Percentiles rank a stretch among this genome's conserved stretches.
Evolutionary conservation across 2,113 vertebrate genomes (phyloP).

Genomic region (Erpornis zantholeuca): DNA sequence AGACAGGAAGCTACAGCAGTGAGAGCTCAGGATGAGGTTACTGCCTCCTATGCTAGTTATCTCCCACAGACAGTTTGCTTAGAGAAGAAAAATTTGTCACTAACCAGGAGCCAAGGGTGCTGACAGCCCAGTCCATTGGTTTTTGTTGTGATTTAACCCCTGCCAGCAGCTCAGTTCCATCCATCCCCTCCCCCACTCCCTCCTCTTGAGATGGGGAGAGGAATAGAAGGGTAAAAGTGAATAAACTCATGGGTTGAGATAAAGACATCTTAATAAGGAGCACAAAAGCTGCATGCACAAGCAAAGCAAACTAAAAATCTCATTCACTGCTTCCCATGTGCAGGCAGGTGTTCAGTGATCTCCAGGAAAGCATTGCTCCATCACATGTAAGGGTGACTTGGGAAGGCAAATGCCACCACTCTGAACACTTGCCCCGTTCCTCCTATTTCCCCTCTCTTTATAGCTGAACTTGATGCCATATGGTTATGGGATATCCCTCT

Average conservation of each 20-base stretch:
- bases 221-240: not conserved
- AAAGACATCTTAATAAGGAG: not conserved
- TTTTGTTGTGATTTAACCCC: not conserved
- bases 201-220: not conserved
- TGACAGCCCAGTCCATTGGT: not conserved
- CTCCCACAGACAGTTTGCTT: not conserved
- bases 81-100: not conserved
- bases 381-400: not conserved
- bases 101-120: not conserved
- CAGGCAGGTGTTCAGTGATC: not conserved
- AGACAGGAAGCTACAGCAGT: not conserved
- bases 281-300: not conserved
- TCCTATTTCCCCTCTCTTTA: not conserved
- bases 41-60: not conserved
- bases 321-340: not conserved
- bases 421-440: not conserved
- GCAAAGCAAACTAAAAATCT: not conserved
- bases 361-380: not conserved
- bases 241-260: not conserved
- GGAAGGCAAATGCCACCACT: not conserved
- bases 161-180: not conserved
- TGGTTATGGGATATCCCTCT: not conserved
- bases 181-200: not conserved
- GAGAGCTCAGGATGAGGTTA: not conserved
- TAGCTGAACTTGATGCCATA: not conserved